Evolutionary conservation across 2,113 vertebrate species (phyloP).

Genomic region (Anser brachyrhynchus): DNA sequence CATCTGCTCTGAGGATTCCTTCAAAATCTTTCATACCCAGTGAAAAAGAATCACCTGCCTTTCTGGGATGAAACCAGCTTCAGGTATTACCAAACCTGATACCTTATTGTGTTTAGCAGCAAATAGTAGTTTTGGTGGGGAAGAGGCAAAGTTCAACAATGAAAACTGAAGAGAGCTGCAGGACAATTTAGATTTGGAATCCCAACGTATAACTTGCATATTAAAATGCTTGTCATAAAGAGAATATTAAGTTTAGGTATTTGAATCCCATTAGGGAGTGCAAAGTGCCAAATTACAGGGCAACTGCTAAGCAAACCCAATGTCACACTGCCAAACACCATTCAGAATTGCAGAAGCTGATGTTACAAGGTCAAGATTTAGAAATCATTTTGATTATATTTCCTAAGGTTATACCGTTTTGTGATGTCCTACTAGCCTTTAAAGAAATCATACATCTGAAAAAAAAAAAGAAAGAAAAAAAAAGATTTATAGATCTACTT

Average conservation of each 20-base stretch:
- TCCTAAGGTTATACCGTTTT: not conserved
- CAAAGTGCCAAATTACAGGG: not conserved
- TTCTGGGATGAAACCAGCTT: not conserved
- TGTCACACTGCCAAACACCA: not conserved
- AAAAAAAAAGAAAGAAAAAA: not conserved
- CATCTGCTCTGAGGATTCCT: not conserved
- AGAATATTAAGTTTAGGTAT: not conserved
- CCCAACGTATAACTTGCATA: fast-evolving
- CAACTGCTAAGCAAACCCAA: not conserved
- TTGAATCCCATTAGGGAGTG: not conserved
- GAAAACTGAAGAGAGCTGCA: not conserved
- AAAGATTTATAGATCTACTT: not conserved
- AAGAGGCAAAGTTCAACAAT: not conserved
- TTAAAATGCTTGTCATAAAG: not conserved
- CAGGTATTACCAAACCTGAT: not conserved
- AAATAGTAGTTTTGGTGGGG: not conserved
- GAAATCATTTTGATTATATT: not conserved
- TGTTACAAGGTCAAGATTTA: not conserved
- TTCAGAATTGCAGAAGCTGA: not conserved
- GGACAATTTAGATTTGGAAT: fast-evolving
- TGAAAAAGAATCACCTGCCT: not conserved
- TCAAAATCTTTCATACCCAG: not conserved
- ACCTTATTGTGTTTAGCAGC: too few species aligned
- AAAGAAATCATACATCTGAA: not conserved
- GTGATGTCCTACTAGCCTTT: conserved; percentile 40